Conservation (phyloP, 2,888 invertebrate species). For the Criorhina ranunculi region DNA sequence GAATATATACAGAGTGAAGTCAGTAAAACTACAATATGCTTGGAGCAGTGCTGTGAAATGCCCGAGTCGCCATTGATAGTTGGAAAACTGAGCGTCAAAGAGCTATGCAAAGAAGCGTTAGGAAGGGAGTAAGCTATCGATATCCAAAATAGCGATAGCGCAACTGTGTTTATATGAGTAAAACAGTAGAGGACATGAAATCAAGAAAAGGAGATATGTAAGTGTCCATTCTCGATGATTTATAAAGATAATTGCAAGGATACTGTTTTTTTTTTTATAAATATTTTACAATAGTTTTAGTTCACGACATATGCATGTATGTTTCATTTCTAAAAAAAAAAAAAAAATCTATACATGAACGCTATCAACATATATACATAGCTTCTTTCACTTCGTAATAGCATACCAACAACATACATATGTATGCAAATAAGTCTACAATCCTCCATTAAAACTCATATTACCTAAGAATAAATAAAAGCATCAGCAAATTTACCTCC, state of each 20-base stretch:
- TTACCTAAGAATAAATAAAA: constrained; percentile 5
- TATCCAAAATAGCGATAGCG: not conserved
- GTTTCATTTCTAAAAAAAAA: no score
- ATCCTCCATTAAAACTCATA: not conserved
- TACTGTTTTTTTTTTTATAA: no score
- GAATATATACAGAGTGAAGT: constrained; percentile 11
- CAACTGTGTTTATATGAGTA: not conserved
- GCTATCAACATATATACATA: no score
- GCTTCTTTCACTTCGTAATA: no score
- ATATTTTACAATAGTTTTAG: no score
- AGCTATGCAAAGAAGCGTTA: constrained; percentile 6
- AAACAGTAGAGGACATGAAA: not conserved
- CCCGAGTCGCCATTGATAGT: not conserved
- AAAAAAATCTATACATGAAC: no score
- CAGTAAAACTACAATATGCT: not conserved
- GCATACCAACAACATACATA: no score
- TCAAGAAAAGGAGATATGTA: no score
- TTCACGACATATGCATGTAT: no score
- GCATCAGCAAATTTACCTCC: not conserved
- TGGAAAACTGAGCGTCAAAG: constrained; percentile 3
- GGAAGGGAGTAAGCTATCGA: not conserved
- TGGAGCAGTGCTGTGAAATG: constrained; percentile 2
- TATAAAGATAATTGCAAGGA: no score
- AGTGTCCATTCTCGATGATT: no score
- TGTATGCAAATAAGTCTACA: not conserved